Conservation (phyloP, 2,797 vertebrate genomes). For the Diceros bicornis region DNA sequence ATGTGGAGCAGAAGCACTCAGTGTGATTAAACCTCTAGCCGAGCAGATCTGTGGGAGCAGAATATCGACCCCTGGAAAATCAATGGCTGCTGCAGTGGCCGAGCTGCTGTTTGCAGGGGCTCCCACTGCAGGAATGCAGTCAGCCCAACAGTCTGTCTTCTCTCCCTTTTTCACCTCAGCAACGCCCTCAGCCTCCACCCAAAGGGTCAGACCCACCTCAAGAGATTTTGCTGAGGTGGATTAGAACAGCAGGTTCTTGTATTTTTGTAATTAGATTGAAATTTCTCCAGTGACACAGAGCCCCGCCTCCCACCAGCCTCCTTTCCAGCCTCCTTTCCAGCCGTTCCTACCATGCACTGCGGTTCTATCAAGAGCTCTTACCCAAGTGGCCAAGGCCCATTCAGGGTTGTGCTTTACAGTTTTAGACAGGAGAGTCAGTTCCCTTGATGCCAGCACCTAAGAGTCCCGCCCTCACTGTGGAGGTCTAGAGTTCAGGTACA, state of each 20-base stretch:
- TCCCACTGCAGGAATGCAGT: constrained; percentile 84
- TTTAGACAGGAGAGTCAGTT: constrained; percentile 73
- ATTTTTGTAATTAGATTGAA: constrained; percentile 84
- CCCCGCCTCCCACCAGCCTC: constrained; percentile 85
- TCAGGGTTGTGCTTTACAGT: constrained; percentile 75
- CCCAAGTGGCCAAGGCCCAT: constrained; percentile 76
- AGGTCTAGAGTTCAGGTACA: background rate
- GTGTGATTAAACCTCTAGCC: constrained; percentile 90
- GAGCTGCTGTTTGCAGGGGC: constrained; percentile 78
- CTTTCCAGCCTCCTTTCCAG: constrained; percentile 85
- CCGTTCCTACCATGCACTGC: constrained; percentile 85
- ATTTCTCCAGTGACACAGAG: constrained; percentile 82
- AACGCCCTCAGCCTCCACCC: constrained; percentile 72
- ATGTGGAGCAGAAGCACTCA: constrained; percentile 86
- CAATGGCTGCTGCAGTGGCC: constrained; percentile 89
- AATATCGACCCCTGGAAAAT: constrained; percentile 91
- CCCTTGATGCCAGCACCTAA: constrained; percentile 67
- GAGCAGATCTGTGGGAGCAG: constrained; percentile 89
- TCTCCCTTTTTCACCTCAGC: constrained; percentile 55
- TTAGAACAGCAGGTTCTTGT: constrained; percentile 78
- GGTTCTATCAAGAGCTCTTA: constrained; percentile 84
- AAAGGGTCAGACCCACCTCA: constrained; percentile 68
- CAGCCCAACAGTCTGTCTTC: constrained; percentile 71
- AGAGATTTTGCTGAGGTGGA: constrained; percentile 73
- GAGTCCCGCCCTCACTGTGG: background rate